phyloP scores from a whole-genome alignment of 2,797 vertebrate species.

The Lemur catta region DNA sequence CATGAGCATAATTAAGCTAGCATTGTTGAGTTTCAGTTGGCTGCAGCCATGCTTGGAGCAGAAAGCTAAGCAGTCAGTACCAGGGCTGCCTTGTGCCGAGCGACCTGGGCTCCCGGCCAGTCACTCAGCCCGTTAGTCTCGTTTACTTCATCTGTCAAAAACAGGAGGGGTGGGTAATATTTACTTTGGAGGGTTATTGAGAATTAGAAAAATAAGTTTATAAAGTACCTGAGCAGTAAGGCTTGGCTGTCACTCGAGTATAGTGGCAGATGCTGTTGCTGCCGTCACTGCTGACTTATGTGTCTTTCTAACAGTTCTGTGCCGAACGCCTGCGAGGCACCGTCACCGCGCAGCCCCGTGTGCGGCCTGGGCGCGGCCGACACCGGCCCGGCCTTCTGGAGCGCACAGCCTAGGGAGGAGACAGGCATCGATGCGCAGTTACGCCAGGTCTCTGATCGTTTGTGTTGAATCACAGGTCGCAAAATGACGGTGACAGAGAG shows the following conservation, averaged over 20 bases:
- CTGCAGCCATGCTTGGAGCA: background rate
- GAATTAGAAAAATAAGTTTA: background rate
- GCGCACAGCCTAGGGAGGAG: background rate
- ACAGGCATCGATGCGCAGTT: background rate
- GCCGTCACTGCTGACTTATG: background rate
- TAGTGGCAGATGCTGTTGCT: background rate
- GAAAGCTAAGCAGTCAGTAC: background rate
- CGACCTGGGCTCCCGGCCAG: background rate
- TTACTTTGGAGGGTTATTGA: background rate
- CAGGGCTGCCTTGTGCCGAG: background rate
- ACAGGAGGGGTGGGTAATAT: background rate
- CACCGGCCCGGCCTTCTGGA: background rate
- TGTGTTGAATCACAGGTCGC: conserved; percentile 77
- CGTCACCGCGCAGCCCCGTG: background rate
- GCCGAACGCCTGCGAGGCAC: background rate
- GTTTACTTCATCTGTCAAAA: background rate
- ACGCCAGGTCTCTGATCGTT: background rate
- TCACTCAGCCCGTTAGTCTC: background rate
- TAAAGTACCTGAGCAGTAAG: background rate
- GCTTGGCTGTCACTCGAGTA: background rate
- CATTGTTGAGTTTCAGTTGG: background rate
- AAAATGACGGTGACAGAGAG: conserved; percentile 93
- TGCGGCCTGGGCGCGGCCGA: background rate
- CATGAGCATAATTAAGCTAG: background rate
- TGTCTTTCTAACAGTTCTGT: background rate